Evolutionary conservation across 1,140 invertebrate genomes (phyloP).

Genomic region (Trichomalopsis sarcophagae): DNA sequence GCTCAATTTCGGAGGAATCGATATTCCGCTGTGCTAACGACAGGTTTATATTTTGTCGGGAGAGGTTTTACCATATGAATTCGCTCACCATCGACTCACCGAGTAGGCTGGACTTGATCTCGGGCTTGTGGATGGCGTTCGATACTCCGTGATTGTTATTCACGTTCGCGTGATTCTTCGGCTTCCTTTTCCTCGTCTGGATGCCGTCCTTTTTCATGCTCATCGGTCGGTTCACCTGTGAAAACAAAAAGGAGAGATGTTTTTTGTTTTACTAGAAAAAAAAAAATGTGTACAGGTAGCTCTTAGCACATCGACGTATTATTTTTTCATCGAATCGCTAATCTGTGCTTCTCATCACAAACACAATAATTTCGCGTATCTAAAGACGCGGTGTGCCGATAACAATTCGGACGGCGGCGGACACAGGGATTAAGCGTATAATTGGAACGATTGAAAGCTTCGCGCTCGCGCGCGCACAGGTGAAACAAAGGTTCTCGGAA

Average conservation of each 20-base stretch:
- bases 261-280: not conserved
- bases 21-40: not conserved
- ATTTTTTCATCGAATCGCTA: not conserved
- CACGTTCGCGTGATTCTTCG: conserved; percentile 77
- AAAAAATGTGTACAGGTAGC: not conserved
- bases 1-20: not conserved
- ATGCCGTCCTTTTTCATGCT: conserved; percentile 98
- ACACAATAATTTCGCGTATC: conserved; percentile 35
- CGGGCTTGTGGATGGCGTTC: conserved; percentile 68
- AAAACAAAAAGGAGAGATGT: conserved; percentile 42
- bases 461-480: not conserved
- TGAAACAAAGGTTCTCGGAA: conserved; percentile 9
- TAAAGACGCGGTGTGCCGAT: not conserved
- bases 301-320: not conserved
- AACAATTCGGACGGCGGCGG: not conserved
- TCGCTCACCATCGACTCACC: conserved; percentile 73
- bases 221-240: conserved; percentile 88
- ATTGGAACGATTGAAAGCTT: conserved; percentile 7
- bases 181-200: conserved; percentile 93
- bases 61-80: conserved; percentile 2
- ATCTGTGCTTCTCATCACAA: conserved; percentile 6
- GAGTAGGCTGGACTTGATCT: conserved; percentile 71
- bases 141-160: conserved; percentile 57
- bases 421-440: conserved; percentile 3
- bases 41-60: not conserved